Evolutionary conservation across 2,888 invertebrate genomes (phyloP).

Genomic region (Cancer borealis): DNA sequence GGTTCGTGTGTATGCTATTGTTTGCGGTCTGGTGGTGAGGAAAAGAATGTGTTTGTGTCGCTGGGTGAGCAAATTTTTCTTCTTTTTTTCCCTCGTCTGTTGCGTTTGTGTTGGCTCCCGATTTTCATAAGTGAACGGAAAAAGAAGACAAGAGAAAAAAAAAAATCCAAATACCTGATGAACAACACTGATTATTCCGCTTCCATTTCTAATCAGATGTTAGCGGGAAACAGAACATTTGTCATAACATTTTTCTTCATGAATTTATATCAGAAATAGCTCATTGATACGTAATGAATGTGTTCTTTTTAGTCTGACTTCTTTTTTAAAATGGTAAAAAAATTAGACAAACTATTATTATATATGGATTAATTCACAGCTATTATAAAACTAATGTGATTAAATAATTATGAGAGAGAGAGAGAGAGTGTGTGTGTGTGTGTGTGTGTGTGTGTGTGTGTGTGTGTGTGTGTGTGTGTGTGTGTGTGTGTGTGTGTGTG

Average conservation of each 20-base stretch:
- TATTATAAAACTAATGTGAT: neutral
- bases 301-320: neutral
- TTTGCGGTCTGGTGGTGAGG: constrained; percentile 22
- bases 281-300: neutral
- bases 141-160: neutral
- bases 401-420: neutral
- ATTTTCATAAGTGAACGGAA: neutral
- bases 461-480: neutral
- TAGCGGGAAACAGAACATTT: neutral
- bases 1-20: constrained; percentile 34
- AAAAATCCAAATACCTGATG: neutral
- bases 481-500: neutral
- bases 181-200: neutral
- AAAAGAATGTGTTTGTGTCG: constrained; percentile 40
- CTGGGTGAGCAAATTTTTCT: neutral
- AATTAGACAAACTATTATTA: neutral
- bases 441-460: neutral
- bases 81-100: neutral
- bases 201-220: neutral
- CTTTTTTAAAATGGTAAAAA: neutral
- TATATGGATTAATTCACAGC: neutral
- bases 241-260: neutral
- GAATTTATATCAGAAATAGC: neutral
- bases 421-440: neutral
- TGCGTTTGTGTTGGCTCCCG: neutral